These are phyloP conservation scores for Brachyopa scutellaris DNA, from an alignment of 2,888 invertebrate species.

Conservation along the genomic window DNA sequence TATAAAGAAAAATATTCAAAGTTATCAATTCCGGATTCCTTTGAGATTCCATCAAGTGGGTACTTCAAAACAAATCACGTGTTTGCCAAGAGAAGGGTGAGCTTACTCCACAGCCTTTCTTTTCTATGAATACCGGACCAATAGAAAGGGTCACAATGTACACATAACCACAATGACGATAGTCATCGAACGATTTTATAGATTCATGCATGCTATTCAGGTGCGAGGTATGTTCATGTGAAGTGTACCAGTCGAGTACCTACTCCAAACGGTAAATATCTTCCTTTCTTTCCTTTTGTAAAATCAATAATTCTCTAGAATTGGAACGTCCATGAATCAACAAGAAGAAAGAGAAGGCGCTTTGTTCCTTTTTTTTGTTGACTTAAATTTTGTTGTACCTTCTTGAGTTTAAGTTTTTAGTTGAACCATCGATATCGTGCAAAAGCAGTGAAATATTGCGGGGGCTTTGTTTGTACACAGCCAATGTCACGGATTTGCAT, in stretches of 20 bases:
- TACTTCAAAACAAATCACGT: slow-evolving; percentile 39
- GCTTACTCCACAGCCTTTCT: slow-evolving; percentile 43
- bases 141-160: slow-evolving; percentile 13
- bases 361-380: slow-evolving; percentile 17
- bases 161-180: slow-evolving; percentile 24
- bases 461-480: slow-evolving; percentile 41
- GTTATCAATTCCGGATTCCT: not conserved
- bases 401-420: not conserved
- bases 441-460: slow-evolving; percentile 40
- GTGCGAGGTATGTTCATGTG: slow-evolving; percentile 29
- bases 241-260: slow-evolving; percentile 48
- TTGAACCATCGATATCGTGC: not conserved
- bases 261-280: slow-evolving; percentile 45
- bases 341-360: slow-evolving; percentile 12
- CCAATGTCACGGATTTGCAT: slow-evolving; percentile 66
- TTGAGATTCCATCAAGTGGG: slow-evolving; percentile 20
- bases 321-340: slow-evolving; percentile 59
- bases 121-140: slow-evolving; percentile 48
- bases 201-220: slow-evolving; percentile 25
- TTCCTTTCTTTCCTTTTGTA: slow-evolving; percentile 11
- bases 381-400: not conserved
- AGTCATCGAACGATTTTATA: slow-evolving; percentile 25
- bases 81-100: slow-evolving; percentile 30
- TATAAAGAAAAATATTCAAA: not conserved
- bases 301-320: slow-evolving; percentile 64